These are phyloP conservation scores for Ptychochromis oligacanthus DNA, from an alignment of 2,113 vertebrate species.

Conservation along the genomic window DNA sequence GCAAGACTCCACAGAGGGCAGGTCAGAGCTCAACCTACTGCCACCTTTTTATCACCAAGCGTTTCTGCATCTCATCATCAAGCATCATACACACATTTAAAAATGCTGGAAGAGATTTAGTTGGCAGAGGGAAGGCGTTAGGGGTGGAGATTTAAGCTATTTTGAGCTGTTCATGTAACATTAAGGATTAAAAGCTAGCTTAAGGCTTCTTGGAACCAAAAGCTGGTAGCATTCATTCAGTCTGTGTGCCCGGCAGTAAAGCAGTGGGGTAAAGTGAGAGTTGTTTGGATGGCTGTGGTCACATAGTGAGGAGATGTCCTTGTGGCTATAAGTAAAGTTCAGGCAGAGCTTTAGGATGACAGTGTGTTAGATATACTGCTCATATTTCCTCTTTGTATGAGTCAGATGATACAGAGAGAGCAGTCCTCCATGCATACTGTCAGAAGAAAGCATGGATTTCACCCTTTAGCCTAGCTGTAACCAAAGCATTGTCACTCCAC, in stretches of 20 bases:
- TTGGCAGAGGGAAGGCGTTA: constrained; percentile 24
- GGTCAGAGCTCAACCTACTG: constrained; percentile 40
- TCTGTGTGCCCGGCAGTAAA: constrained; percentile 16
- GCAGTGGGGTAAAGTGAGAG: constrained; percentile 12
- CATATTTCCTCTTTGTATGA: constrained; percentile 45
- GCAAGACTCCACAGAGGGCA: constrained; percentile 39
- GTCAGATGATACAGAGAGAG: constrained; percentile 54
- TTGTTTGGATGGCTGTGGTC: constrained; percentile 19
- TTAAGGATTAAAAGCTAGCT: constrained; percentile 69
- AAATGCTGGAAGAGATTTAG: constrained; percentile 31
- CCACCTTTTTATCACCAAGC: constrained; percentile 37
- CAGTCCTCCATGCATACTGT: constrained; percentile 10
- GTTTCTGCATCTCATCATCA: constrained; percentile 29
- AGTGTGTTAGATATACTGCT: constrained; percentile 33
- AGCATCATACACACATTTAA: constrained; percentile 46
- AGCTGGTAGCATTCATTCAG: constrained; percentile 37
- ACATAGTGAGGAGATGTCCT: constrained; percentile 29
- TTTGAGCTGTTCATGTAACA: constrained; percentile 68
- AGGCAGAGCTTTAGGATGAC: constrained; percentile 29
- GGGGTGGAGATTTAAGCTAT: constrained; percentile 63
- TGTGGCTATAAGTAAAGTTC: constrained; percentile 28
- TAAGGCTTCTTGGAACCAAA: constrained; percentile 62
- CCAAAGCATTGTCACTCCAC: constrained; percentile 9
- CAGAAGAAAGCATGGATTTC: constrained; percentile 28
- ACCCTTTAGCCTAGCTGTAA: constrained; percentile 36